Evolutionary conservation across 2,113 vertebrate species (phyloP).

Genomic region (Carassius auratus): DNA sequence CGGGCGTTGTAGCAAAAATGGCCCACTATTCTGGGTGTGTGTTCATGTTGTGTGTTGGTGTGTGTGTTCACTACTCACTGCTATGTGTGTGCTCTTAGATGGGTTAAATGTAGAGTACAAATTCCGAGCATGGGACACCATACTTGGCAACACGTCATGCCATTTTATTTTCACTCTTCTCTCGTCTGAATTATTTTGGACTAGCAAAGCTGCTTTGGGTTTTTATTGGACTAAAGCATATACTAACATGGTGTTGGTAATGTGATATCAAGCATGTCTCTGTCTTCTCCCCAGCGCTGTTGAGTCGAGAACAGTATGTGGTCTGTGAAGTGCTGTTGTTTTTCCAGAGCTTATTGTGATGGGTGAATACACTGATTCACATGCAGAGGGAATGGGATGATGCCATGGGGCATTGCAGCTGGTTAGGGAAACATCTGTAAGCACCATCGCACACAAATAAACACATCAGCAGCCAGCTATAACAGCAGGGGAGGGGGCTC

Average conservation of each 20-base stretch:
- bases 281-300: conserved; percentile 14
- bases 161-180: not conserved
- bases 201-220: not conserved
- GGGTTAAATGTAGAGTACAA: no score
- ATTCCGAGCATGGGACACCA: no score
- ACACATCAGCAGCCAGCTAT: conserved; percentile 57
- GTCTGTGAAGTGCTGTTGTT: conserved; percentile 8
- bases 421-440: conserved; percentile 57
- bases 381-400: conserved; percentile 52
- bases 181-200: not conserved
- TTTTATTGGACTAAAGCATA: conserved; percentile 7
- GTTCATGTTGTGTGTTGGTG: no score
- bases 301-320: conserved; percentile 15
- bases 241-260: conserved; percentile 13
- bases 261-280: conserved; percentile 25
- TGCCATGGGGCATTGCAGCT: conserved; percentile 59
- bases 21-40: no score
- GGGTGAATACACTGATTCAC: conserved; percentile 21
- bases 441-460: conserved; percentile 55
- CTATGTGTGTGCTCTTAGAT: no score
- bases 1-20: no score
- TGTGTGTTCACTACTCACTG: no score
- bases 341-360: conserved; percentile 34
- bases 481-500: conserved; percentile 44
- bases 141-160: no score